These are phyloP conservation scores for Hypotaenidia okinawae DNA, from an alignment of 2,797 vertebrate genomes.

Conservation along the genomic window DNA sequence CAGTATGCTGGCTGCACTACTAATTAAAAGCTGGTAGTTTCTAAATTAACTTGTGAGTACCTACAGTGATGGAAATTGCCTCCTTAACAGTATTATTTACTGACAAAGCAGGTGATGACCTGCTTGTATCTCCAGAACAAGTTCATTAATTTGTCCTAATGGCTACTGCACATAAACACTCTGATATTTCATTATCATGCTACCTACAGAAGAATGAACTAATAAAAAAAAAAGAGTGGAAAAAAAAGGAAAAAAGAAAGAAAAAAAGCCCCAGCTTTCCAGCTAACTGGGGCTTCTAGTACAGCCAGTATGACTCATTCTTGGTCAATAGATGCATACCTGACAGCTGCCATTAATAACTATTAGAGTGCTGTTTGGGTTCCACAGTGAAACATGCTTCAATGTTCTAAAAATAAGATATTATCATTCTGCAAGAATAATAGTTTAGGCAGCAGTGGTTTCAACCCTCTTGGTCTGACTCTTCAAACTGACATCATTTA, in stretches of 20 bases:
- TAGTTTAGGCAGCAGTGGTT: constrained; percentile 55
- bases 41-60: constrained; percentile 70
- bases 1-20: constrained; percentile 51
- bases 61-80: constrained; percentile 78
- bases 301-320: constrained; percentile 67
- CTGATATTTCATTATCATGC: constrained; percentile 61
- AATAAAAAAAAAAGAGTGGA: background rate
- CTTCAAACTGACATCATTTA: constrained; percentile 53
- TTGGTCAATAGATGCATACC: constrained; percentile 45
- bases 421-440: constrained; percentile 65
- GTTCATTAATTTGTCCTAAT: constrained; percentile 73
- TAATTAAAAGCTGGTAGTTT: constrained; percentile 76
- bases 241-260: rapidly evolving
- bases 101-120: constrained; percentile 71
- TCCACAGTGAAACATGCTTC: constrained; percentile 51
- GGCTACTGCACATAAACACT: constrained; percentile 65
- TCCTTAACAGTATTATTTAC: constrained; percentile 74
- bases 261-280: background rate
- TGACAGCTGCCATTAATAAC: constrained; percentile 77
- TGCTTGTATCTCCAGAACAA: constrained; percentile 64
- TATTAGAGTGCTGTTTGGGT: constrained; percentile 54
- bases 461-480: constrained; percentile 44
- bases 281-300: constrained; percentile 3
- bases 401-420: constrained; percentile 75
- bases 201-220: constrained; percentile 29